Percentiles rank a stretch among this genome's conserved stretches.
phyloP scores from a whole-genome alignment of 2,113 vertebrate genomes.

The Microcebus lehilahytsara region DNA sequence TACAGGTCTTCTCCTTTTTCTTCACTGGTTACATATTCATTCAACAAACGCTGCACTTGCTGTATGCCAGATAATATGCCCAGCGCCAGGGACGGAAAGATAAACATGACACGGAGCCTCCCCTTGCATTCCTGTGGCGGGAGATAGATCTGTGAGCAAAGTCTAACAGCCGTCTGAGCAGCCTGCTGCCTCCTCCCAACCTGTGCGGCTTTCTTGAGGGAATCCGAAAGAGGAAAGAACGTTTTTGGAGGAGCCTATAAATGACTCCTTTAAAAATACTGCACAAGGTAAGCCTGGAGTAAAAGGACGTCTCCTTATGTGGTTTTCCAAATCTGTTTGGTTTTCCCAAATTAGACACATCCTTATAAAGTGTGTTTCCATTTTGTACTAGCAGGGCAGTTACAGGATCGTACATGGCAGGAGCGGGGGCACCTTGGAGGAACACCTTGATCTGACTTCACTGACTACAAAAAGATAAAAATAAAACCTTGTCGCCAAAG shows the following conservation, averaged over 20 bases:
- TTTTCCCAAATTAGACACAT: neutral
- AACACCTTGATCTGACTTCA: neutral
- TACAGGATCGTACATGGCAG: neutral
- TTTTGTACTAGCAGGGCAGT: neutral
- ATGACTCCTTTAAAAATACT: neutral
- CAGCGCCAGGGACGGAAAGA: neutral
- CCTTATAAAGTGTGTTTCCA: neutral
- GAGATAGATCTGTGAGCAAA: neutral
- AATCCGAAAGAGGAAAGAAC: neutral
- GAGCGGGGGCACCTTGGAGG: neutral
- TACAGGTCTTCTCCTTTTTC: neutral
- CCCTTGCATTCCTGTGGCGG: neutral
- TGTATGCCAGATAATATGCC: neutral
- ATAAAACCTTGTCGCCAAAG: neutral
- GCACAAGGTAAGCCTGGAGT: neutral
- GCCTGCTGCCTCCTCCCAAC: neutral
- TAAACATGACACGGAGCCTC: neutral
- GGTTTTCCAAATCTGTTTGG: neutral
- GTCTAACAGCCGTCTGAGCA: neutral
- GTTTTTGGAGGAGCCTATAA: neutral
- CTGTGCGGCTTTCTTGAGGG: neutral
- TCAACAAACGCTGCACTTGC: neutral
- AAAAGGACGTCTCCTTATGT: neutral
- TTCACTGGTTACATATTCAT: neutral
- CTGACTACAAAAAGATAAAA: neutral